Evolutionary conservation across 1,140 invertebrate genomes (phyloP), one percentile per base, ranked within the genome.

Genomic region (Drosophila pectinifera): DNA sequence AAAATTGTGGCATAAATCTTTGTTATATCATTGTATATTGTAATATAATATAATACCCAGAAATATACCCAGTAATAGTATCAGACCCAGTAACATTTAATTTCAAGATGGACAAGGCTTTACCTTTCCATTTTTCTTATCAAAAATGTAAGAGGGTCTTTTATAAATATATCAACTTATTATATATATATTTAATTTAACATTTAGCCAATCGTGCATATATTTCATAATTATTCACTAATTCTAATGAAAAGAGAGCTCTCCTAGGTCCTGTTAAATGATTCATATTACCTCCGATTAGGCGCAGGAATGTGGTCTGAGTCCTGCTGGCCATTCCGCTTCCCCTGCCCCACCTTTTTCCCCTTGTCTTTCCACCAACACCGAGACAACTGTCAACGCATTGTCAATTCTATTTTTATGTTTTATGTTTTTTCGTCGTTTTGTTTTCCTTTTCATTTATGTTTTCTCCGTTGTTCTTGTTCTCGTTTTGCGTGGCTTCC

Each of bases 331-430:
- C 57, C 10, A 42, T 39, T 34, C 22, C 42, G n/a, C 34, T 43
- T 13, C 28, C 16, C 11, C 16, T 45, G 1, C 1, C 10, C n/a
- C 31, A 11, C 48, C 22, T 24, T 38, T 14, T 20, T 46, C 5
- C 43, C n/a, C 18, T 41, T 24, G 49, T 54, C 58, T 38, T 51
- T 73, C 70, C 11, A 48, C 41, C 65, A 54, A 39, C 56, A 77
- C 61, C 34, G 34, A 65, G 41, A 67, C 48, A 56, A 89, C 79
- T 88, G 84, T 88, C 83, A 88, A 73, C 84, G 83, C 83, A 79
- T 83, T 74, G 79, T 86, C 83, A 88, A 80, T 86, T 88, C 82
- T 86, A 86, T 86, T 86, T 86, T 86, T 88, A 86, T 86, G 83
- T 88, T 88, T 88, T 86, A 88, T 86, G 86, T 89, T 89, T 69